Base-by-base conservation (phyloP, 2,888 invertebrate species). In the Agrotis puta region DNA sequence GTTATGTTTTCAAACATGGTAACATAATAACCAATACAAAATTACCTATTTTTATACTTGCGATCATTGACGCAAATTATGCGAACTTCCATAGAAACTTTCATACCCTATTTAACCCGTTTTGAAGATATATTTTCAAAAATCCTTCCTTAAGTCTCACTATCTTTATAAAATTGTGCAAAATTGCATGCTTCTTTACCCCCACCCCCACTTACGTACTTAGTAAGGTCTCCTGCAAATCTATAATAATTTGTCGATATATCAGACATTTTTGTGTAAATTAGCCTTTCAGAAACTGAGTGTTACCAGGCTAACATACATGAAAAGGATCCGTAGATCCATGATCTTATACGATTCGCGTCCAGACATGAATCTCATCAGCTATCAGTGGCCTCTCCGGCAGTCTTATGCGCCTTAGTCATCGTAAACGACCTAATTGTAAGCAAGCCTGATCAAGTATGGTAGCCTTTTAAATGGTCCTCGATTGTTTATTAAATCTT, bases 401-500 rank as follows among this genome's bases (percentile, higher is more conserved):
- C n/a, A 13, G 13, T 33, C 5, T 33, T 13, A 33, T n/a, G 33
- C 33, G 33, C n/a, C 2, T n/a, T 33, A 13, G 56, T 33, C n/a
- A 53, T 53, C 24, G 18, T 24, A n/a, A 18, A 56, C n/a, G 6
- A 56, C 14, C 24, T 43, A n/a, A 20, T 24, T 18, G 14, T 6
- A 33, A 0, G 16, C 14, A 33, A 4, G 11, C 39, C 57, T 76
- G n/a, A 22, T 24, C 68, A 20, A 76, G 50, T 76, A 51, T 58
- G 77, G 76, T 58, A 57, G 57, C 68, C 45, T 39, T 58, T 43
- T 33, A 27, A 65, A 47, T 82, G 83, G 20, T 85, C 76, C 81
- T 77, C 77, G 81, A 85, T 84, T 79, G 83, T 85, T 83, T 70
- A 14, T 7, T 57, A 3, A 58, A 24, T 50, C 50, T 13, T 16